phyloP scores from a whole-genome alignment of 2,888 invertebrate species.

The Venustoraphidia nigricollis region DNA sequence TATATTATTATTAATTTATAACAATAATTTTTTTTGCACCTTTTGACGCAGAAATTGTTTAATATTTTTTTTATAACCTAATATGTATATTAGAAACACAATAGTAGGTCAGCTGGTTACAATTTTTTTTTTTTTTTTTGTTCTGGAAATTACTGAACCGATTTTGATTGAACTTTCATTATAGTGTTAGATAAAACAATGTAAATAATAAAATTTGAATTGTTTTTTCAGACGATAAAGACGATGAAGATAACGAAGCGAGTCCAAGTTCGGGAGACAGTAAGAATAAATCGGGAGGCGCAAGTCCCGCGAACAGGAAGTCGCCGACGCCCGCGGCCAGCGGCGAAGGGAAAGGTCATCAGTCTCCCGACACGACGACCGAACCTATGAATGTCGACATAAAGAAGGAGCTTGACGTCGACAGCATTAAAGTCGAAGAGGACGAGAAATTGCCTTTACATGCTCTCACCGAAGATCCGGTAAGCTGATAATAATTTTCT shows the following conservation, averaged over 20 bases:
- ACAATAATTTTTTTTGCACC: no score
- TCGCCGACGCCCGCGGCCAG: slow-evolving; percentile 14
- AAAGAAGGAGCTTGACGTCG: slow-evolving; percentile 1
- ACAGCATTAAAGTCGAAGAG: slow-evolving; percentile 17
- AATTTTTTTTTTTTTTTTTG: no score
- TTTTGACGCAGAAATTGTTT: no score
- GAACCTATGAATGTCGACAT: slow-evolving; percentile 18
- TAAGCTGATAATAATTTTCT: slow-evolving; percentile 16
- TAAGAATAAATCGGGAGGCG: slow-evolving; percentile 19
- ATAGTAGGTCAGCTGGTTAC: no score
- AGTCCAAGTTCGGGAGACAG: slow-evolving; percentile 21
- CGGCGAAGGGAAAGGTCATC: slow-evolving; percentile 14
- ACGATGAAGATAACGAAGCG: slow-evolving; percentile 7
- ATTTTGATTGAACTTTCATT: not conserved
- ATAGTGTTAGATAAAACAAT: not conserved
- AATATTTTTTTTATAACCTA: no score
- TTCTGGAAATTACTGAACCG: not conserved
- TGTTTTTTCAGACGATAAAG: slow-evolving; percentile 24
- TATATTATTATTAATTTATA: no score
- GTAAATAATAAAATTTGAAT: slow-evolving; percentile 1
- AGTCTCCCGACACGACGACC: slow-evolving; percentile 17
- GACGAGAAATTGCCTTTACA: slow-evolving; percentile 33
- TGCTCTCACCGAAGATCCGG: slow-evolving; percentile 34
- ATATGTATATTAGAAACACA: no score
- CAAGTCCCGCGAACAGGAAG: slow-evolving; percentile 21